Base-by-base conservation (phyloP, 2,113 vertebrate genomes). In the Pedionomus torquatus region DNA sequence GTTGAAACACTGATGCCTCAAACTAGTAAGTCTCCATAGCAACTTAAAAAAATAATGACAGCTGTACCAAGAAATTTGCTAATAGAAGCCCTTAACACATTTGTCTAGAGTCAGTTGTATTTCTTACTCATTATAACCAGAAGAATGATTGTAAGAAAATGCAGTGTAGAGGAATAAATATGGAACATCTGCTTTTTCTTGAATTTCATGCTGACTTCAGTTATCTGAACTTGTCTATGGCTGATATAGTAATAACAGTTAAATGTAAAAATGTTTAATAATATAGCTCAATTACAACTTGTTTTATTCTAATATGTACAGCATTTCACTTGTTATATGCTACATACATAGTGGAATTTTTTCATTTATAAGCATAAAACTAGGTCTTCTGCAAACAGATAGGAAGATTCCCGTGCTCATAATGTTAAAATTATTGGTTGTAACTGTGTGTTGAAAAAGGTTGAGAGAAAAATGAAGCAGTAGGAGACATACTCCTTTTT, bases 31-130 rank as follows among this genome's bases (percentile, higher is more conserved):
- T 94, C 64, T 89, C 94, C 92, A 95, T 96, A 86, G 95, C 84
- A 97, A 96, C 95, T 76, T 91, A 86, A 96, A 96, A 95, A 96
- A 90, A 93, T 95, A 97, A 85, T 91, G 94, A 96, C 90, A 96
- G 96, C 80, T 93, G 77, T 87, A 95, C 76, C 48, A 91, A 93
- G 95, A 95, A 93, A 91, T 95, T 90, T 95, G 74, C 64, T 94
- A 93, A 94, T 90, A 95, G 92, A 93, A 92, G 69, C 24, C 83
- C 76, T 96, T 95, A 84, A 92, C 88, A 94, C 90, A 78, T 96
- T 95, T 89, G 92, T 94, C 74, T 94, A 82, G 72, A 81, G 83
- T 84, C 83, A 79, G 31, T 79, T 44, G 58, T 93, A 89, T 68
- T 89, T 93, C 88, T 90, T 75, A 81, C 60, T 92, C 64, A 89